A percentile compares a stretch with the other conserved stretches of the same genome.
These are phyloP conservation scores for Trachymyrmex cornetzi DNA, from an alignment of 1,140 invertebrate species.

Conservation along the genomic window DNA sequence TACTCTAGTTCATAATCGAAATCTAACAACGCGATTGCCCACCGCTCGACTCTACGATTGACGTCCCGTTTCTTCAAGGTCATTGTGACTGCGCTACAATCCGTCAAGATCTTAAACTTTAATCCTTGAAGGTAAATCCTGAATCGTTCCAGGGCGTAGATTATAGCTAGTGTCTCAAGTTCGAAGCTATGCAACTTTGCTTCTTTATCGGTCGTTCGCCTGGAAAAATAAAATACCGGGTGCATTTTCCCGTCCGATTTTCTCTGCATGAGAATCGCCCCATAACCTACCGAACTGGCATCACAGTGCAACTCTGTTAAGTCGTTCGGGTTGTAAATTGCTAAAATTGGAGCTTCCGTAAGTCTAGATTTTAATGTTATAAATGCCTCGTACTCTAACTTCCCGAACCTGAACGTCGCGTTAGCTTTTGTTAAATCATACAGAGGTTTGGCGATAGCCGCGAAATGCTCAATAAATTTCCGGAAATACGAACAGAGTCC, in stretches of 20 bases:
- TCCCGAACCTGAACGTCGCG: neutral
- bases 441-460: neutral
- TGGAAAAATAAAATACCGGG: constrained; percentile 3
- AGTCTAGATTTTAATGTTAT: neutral
- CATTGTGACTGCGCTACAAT: constrained; percentile 15
- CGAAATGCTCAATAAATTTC: neutral
- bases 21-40: no score
- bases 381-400: neutral
- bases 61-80: constrained; percentile 20
- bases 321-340: neutral
- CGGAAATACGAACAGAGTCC: no score
- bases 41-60: neutral
- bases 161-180: constrained; percentile 7
- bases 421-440: neutral
- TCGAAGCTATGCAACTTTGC: neutral
- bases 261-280: no score
- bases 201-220: neutral
- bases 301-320: neutral
- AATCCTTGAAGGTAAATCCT: constrained; percentile 2
- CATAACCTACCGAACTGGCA: neutral
- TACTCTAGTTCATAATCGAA: no score
- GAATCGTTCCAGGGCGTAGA: neutral
- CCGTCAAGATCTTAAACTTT: constrained; percentile 32
- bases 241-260: neutral
- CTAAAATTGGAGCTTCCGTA: neutral